Evolutionary conservation across 1,140 invertebrate species (phyloP), one percentile per base, ranked within the genome.

Genomic region (Andrena cerasifolii): DNA sequence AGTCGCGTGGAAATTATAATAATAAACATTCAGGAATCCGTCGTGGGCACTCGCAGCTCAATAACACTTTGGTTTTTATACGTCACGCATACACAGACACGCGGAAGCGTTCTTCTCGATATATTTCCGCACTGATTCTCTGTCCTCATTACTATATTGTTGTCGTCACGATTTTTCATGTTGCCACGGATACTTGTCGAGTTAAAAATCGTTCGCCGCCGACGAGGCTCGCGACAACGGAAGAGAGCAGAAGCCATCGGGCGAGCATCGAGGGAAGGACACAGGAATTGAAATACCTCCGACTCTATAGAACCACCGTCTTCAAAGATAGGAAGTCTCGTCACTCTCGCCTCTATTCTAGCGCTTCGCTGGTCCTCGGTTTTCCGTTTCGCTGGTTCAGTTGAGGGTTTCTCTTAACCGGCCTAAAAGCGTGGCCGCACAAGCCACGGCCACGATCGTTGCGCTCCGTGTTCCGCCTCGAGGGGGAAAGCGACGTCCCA

Each of bases 21-120:
- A 73, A 79, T 43, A 73, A 47, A 70, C 18, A 12, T 68, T 80
- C 33, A 70, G 36, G 18, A 78, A 80, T 80, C 79, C 66, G 66
- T 78, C 74, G 33, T 71, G 66, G 51, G 66, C 74, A 67, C 71
- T 65, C 33, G 49, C 59, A 78, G 66, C 74, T 80, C 79, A 65
- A 71, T 62, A n/a, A 78, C 56, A 47, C 47, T 58, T 78, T 77
- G 65, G 14, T 76, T 80, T 80, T 62, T 67, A 43, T 76, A 79
- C 16, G 21, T 53, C 26, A 63, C 66, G n/a, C n/a, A n/a, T n/a
- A 56, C n/a, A 0, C 26, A 63, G 47, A 40, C 10, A 40, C 6
- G n/a, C 47, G 0, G 5, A 68, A 24, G 14, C 68, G 36, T 62
- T 36, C 54, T 24, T 72, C 67, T 33, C 21, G 10, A 53, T 10